Conservation (phyloP, 2,113 vertebrate genomes). For the Ammospiza caudacuta region DNA sequence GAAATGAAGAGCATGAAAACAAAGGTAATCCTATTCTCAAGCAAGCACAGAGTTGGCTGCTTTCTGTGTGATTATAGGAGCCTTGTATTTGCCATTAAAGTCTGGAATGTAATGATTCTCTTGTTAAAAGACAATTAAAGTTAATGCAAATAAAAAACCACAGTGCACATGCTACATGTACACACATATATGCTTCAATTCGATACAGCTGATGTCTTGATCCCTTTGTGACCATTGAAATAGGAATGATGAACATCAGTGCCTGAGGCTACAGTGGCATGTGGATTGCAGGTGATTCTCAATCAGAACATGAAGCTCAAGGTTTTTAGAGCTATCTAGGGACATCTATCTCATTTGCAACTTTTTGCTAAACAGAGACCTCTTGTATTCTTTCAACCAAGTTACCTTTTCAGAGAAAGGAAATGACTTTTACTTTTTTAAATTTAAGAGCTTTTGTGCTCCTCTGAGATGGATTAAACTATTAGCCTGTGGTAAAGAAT, state of each 20-base stretch:
- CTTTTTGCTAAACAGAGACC: neutral
- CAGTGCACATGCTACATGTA: neutral
- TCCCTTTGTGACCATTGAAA: neutral
- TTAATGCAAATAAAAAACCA: neutral
- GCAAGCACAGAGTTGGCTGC: neutral
- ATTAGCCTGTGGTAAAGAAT: neutral
- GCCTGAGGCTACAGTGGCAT: neutral
- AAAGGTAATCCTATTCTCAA: neutral
- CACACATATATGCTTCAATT: neutral
- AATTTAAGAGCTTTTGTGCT: neutral
- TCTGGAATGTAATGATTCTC: neutral
- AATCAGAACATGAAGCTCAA: neutral
- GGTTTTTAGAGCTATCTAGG: neutral
- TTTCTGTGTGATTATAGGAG: neutral
- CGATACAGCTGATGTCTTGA: neutral
- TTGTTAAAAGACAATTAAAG: neutral
- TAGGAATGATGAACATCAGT: neutral
- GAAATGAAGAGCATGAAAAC: neutral
- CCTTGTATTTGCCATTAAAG: neutral
- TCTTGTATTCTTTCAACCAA: neutral
- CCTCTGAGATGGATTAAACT: neutral
- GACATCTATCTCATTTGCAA: neutral
- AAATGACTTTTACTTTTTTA: neutral
- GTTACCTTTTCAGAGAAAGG: neutral
- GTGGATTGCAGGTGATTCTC: neutral